Conservation (phyloP, 1,140 invertebrate species). For the Neodiprion fabricii region DNA sequence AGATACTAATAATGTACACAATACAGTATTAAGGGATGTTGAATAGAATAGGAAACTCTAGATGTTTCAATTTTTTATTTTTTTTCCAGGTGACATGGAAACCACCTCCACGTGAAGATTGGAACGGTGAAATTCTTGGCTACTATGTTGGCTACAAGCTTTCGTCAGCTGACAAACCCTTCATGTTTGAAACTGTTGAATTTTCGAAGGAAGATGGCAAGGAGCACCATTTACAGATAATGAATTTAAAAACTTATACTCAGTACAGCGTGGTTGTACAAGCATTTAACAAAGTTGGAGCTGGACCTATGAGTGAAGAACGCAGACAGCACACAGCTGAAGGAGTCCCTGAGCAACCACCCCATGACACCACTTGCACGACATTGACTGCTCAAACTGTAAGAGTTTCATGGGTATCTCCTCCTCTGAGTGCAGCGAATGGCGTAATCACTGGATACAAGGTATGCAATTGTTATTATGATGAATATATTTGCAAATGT, state of each 20-base stretch:
- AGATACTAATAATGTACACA: background rate
- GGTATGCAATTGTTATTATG: constrained; percentile 35
- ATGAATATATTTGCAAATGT: no score
- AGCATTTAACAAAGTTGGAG: constrained; percentile 93
- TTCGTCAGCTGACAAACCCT: constrained; percentile 88
- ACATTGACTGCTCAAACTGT: constrained; percentile 93
- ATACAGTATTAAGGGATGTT: background rate
- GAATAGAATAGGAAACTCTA: constrained; percentile 1
- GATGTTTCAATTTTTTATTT: constrained; percentile 12
- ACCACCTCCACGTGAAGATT: constrained; percentile 84
- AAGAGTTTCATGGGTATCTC: constrained; percentile 91
- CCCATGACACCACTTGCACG: constrained; percentile 89
- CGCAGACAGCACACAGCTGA: constrained; percentile 90
- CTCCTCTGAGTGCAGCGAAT: constrained; percentile 87
- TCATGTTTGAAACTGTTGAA: constrained; percentile 91
- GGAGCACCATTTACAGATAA: constrained; percentile 84
- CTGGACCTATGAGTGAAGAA: constrained; percentile 89
- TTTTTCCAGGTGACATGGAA: constrained; percentile 78
- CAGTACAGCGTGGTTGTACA: constrained; percentile 95
- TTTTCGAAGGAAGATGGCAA: constrained; percentile 90
- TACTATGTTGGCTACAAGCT: constrained; percentile 91
- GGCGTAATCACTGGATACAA: constrained; percentile 97
- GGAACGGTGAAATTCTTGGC: constrained; percentile 92
- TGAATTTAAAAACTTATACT: constrained; percentile 88
- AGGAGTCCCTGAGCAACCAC: constrained; percentile 91